phyloP scores from a whole-genome alignment of 1,140 invertebrate genomes.

The Caenorhabditis briggsae region DNA sequence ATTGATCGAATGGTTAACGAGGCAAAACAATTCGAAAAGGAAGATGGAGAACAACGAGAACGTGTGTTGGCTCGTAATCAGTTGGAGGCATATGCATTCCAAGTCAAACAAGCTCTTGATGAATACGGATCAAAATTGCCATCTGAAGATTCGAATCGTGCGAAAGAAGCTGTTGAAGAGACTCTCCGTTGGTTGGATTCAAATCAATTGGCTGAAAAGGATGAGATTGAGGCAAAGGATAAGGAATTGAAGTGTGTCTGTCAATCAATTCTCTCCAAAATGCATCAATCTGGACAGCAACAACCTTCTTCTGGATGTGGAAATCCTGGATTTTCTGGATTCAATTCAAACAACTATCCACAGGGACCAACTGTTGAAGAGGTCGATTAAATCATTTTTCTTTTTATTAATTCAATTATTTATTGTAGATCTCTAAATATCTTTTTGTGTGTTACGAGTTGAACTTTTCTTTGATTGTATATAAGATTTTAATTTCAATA shows the following conservation, averaged over 20 bases:
- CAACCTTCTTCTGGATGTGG: slow-evolving; percentile 7
- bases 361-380: slow-evolving; percentile 74
- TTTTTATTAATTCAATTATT: slow-evolving; percentile 51
- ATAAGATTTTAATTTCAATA: not conserved
- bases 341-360: slow-evolving; percentile 54
- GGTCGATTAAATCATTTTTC: slow-evolving; percentile 70
- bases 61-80: slow-evolving; percentile 77
- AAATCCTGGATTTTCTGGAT: slow-evolving; percentile 16
- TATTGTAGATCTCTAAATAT: not conserved
- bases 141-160: slow-evolving; percentile 54
- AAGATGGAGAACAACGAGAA: slow-evolving; percentile 78
- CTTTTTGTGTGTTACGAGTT: not conserved
- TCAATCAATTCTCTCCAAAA: slow-evolving; percentile 82
- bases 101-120: slow-evolving; percentile 66
- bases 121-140: slow-evolving; percentile 62
- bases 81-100: slow-evolving; percentile 68
- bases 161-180: slow-evolving; percentile 63
- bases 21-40: slow-evolving; percentile 81
- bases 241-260: slow-evolving; percentile 81
- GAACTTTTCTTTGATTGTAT: not conserved
- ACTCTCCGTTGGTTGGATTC: slow-evolving; percentile 80
- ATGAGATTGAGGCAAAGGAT: slow-evolving; percentile 78
- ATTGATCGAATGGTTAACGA: slow-evolving; percentile 81
- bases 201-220: slow-evolving; percentile 80
- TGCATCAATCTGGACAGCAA: slow-evolving; percentile 68